phyloP scores from a whole-genome alignment of 2,888 invertebrate genomes.

The Adelphocoris suturalis region DNA sequence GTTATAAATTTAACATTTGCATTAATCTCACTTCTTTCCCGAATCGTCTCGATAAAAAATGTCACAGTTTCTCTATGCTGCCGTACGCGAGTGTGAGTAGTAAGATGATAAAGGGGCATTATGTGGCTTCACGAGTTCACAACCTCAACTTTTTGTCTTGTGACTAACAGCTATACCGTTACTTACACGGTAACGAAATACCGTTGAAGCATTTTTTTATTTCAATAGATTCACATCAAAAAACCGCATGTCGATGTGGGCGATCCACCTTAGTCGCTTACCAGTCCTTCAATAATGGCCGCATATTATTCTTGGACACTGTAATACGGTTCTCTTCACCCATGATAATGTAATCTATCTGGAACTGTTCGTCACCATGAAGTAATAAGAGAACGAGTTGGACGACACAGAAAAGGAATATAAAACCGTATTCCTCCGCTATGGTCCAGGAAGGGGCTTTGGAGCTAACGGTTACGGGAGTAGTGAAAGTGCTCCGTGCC shows the following conservation, averaged over 20 bases:
- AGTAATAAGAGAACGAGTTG: constrained; percentile 9
- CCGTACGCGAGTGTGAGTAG: not conserved
- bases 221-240: not conserved
- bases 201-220: not conserved
- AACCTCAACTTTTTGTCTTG: constrained; percentile 6
- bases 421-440: constrained; percentile 27
- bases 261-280: not conserved
- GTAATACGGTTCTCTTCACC: not conserved
- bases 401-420: constrained; percentile 19
- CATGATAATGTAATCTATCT: constrained; percentile 4
- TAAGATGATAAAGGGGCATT: constrained; percentile 16
- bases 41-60: no score
- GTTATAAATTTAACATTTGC: no score
- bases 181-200: not conserved
- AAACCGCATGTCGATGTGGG: constrained; percentile 4
- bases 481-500: constrained; percentile 34
- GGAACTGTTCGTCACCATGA: not conserved
- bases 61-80: no score
- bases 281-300: not conserved
- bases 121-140: not conserved
- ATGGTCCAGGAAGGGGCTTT: constrained; percentile 25
- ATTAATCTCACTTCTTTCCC: no score
- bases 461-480: constrained; percentile 36
- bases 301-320: not conserved
- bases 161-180: not conserved